Conservation (phyloP, 1,140 invertebrate species). For the Meloidogyne chitwoodi region DNA sequence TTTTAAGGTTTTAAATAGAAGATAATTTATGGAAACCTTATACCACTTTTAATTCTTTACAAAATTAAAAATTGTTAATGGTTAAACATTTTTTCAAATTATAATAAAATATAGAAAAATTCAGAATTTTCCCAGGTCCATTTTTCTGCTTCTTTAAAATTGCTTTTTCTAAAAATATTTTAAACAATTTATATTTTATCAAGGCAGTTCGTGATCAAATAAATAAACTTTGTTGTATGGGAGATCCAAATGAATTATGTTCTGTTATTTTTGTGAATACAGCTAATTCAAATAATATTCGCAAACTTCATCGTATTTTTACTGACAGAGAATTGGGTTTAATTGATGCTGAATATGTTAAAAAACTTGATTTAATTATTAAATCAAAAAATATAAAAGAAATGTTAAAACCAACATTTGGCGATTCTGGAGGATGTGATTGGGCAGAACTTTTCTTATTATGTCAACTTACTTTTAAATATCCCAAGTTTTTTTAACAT, state of each 20-base stretch:
- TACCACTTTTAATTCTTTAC: no score
- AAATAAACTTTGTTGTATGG: constrained; percentile 23
- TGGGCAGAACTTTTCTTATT: constrained; percentile 31
- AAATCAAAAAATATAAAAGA: constrained; percentile 2
- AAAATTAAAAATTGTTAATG: no score
- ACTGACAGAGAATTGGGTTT: constrained; percentile 18
- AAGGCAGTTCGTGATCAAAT: constrained; percentile 25
- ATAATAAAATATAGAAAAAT: no score
- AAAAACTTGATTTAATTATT: constrained; percentile 14
- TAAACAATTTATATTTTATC: background rate
- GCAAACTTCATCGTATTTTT: constrained; percentile 30
- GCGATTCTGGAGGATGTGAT: constrained; percentile 28
- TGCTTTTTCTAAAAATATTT: no score
- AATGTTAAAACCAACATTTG: constrained; percentile 2
- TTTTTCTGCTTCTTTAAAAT: no score
- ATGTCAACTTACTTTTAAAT: constrained; percentile 24
- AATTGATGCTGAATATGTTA: constrained; percentile 32
- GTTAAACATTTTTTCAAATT: no score
- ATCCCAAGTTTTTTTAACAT: constrained; percentile 8
- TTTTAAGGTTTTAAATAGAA: background rate
- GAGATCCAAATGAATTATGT: constrained; percentile 17
- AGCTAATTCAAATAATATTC: constrained; percentile 25
- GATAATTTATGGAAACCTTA: no score
- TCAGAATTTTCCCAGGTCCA: no score
- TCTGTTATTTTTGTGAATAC: constrained; percentile 25